These are phyloP conservation scores for Phyllostomus discolor DNA, from an alignment of 2,113 vertebrate genomes.

Conservation along the genomic window DNA sequence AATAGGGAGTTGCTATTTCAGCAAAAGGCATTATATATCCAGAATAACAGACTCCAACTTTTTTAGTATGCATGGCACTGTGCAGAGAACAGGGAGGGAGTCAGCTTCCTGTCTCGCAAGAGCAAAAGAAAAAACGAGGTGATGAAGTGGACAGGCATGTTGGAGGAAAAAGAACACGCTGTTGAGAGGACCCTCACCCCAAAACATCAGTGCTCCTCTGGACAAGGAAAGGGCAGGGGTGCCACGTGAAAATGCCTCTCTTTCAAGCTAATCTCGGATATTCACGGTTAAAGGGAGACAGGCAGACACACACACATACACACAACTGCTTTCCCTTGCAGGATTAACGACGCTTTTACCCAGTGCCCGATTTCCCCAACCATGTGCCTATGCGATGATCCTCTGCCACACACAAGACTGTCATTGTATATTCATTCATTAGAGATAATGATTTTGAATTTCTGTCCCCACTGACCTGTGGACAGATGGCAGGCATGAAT, in stretches of 20 bases:
- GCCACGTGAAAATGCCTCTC: not conserved
- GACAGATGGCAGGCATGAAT: slow-evolving; percentile 86
- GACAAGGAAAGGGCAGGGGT: not conserved
- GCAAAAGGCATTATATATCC: not conserved
- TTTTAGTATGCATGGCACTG: not conserved
- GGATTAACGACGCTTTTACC: not conserved
- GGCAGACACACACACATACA: not conserved
- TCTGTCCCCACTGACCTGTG: slow-evolving; percentile 82
- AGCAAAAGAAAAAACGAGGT: not conserved
- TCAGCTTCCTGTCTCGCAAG: not conserved
- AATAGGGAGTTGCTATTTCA: not conserved
- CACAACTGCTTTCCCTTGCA: not conserved
- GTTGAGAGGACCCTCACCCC: not conserved
- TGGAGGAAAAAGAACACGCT: not conserved
- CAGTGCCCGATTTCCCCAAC: not conserved
- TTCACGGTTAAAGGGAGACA: not conserved
- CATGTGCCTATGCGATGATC: slow-evolving; percentile 55
- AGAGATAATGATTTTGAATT: slow-evolving; percentile 84
- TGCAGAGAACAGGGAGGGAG: not conserved
- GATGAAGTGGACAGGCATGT: not conserved
- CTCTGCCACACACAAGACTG: slow-evolving; percentile 75
- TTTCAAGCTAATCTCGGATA: not conserved
- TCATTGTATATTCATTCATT: slow-evolving; percentile 83
- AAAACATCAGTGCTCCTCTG: not conserved
- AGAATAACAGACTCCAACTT: not conserved